A percentile compares a stretch with the other conserved stretches of the same genome.
phyloP scores from a whole-genome alignment of 2,113 vertebrate genomes.

The Rhabdornis inornatus region DNA sequence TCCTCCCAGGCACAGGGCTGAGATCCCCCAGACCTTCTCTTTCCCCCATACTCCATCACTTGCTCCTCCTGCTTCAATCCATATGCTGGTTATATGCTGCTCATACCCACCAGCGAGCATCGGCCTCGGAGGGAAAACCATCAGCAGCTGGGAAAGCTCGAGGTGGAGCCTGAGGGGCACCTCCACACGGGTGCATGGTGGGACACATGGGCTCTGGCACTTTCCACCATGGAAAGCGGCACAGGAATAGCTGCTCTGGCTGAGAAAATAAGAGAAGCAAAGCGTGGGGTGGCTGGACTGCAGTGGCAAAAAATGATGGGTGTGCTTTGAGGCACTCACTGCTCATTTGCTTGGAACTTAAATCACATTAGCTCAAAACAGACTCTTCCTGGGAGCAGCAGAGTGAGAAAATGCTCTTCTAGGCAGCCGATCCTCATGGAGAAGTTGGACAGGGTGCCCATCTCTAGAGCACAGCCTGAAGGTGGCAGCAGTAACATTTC shows the following conservation, averaged over 20 bases:
- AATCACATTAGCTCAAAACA: background rate
- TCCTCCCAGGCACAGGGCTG: background rate
- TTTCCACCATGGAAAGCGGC: background rate
- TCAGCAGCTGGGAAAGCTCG: background rate
- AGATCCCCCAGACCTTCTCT: background rate
- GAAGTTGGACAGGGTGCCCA: background rate
- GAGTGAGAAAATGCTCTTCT: background rate
- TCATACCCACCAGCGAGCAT: accelerated
- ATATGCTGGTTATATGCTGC: accelerated
- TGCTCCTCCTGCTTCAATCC: background rate
- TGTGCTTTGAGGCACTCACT: background rate
- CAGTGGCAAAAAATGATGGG: background rate
- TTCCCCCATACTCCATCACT: background rate
- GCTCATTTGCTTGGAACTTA: background rate
- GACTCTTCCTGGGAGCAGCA: background rate
- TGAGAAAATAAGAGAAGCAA: background rate
- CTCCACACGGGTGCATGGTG: accelerated
- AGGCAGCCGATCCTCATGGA: background rate
- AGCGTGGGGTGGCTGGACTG: accelerated
- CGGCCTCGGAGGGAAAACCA: background rate
- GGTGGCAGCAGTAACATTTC: conserved; percentile 70
- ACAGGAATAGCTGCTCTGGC: background rate
- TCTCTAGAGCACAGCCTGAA: conserved; percentile 46
- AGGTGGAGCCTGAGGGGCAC: background rate
- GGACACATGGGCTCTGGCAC: background rate